Conservation (phyloP, 2,888 invertebrate species). For the Exephanes ischioxanthus region DNA sequence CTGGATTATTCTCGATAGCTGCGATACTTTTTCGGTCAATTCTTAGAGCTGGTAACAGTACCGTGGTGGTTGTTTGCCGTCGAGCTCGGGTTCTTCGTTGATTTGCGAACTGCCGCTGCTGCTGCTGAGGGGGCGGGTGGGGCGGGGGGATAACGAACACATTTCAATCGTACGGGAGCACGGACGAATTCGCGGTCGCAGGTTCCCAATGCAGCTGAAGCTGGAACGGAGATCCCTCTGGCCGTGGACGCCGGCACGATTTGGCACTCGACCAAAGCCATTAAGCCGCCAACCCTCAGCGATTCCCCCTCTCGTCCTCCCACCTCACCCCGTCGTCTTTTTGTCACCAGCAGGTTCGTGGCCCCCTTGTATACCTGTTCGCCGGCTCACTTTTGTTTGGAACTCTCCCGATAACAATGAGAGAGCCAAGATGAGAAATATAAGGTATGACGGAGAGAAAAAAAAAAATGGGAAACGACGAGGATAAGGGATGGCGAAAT, state of each 20-base stretch:
- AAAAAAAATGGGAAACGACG: constrained; percentile 25
- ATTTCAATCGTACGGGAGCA: constrained; percentile 77
- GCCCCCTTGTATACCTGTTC: constrained; percentile 52
- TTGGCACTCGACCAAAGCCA: constrained; percentile 80
- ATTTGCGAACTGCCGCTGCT: background rate
- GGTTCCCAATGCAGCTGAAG: constrained; percentile 67
- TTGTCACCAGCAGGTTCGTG: constrained; percentile 60
- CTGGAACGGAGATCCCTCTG: constrained; percentile 51
- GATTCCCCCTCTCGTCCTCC: constrained; percentile 2
- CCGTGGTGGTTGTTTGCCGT: background rate
- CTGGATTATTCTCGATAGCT: constrained; percentile 1
- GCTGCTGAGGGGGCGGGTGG: constrained; percentile 25
- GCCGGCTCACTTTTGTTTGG: constrained; percentile 80
- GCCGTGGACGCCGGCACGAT: constrained; percentile 70
- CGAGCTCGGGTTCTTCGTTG: background rate
- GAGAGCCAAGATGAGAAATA: constrained; percentile 77
- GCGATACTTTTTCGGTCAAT: background rate
- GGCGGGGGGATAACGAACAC: constrained; percentile 74
- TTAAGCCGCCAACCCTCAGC: constrained; percentile 75
- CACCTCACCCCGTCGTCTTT: constrained; percentile 52
- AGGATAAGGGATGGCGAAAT: constrained; percentile 7
- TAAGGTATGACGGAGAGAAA: constrained; percentile 54
- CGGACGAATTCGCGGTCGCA: constrained; percentile 67
- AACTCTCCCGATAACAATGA: constrained; percentile 78
- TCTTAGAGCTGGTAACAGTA: background rate